Evolutionary conservation across 2,113 vertebrate species (phyloP).

Genomic region (Lasiurus cinereus): DNA sequence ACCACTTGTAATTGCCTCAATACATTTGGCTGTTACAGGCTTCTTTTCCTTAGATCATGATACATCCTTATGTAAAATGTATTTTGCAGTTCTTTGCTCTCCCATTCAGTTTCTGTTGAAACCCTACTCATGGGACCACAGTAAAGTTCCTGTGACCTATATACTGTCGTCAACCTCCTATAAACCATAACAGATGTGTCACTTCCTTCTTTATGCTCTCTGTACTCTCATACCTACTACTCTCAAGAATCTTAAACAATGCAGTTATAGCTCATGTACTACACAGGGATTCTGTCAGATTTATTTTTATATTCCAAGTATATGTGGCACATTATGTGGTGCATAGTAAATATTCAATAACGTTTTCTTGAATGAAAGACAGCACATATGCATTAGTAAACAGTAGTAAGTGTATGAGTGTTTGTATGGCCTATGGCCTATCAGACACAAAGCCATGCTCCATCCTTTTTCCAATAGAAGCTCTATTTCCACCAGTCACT

Average conservation of each 20-base stretch:
- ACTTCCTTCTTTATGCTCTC: background rate
- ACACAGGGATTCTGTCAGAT: background rate
- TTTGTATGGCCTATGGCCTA: background rate
- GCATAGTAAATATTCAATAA: slow-evolving; percentile 27
- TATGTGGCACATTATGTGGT: background rate
- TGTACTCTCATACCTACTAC: background rate
- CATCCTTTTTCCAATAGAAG: background rate
- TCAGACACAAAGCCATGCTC: background rate
- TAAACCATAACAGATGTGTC: background rate
- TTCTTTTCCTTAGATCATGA: background rate
- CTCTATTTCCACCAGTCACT: background rate
- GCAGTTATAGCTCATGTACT: background rate
- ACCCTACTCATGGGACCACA: background rate
- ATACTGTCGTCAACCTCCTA: background rate
- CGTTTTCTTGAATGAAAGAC: slow-evolving; percentile 37
- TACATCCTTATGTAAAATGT: background rate
- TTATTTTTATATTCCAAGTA: slow-evolving; percentile 21
- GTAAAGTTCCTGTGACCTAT: background rate
- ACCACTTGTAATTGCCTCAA: background rate
- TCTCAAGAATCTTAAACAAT: slow-evolving; percentile 32
- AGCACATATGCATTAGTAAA: background rate
- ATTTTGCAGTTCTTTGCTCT: background rate
- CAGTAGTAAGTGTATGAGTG: background rate
- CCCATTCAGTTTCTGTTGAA: background rate
- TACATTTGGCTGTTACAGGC: background rate